Percentiles rank a stretch among this genome's conserved stretches.
Evolutionary conservation across 2,113 vertebrate species (phyloP).

Genomic region (Sorex araneus): DNA sequence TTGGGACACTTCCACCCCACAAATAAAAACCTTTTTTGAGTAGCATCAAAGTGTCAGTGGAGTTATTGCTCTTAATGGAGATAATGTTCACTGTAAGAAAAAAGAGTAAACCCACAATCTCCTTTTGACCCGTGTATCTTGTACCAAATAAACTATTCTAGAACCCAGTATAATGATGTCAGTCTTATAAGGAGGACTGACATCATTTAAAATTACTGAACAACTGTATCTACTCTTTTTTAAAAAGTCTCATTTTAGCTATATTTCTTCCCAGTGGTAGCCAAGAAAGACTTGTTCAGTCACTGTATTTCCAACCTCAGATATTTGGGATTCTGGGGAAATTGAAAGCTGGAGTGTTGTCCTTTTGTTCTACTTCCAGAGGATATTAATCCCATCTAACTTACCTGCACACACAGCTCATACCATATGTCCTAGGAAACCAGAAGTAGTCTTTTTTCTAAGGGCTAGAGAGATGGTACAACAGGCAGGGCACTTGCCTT

Average conservation of each 20-base stretch:
- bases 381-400: background rate
- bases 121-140: background rate
- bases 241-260: background rate
- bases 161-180: background rate
- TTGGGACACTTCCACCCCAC: background rate
- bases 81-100: constrained; percentile 3
- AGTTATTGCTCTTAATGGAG: background rate
- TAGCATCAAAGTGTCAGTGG: background rate
- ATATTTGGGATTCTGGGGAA: background rate
- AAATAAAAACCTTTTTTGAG: background rate
- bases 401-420: background rate
- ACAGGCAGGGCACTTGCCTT: too few species aligned
- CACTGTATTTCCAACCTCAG: background rate
- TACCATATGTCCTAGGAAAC: background rate
- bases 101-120: background rate
- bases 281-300: background rate
- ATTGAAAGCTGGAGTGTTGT: background rate
- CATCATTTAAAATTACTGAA: background rate
- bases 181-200: background rate
- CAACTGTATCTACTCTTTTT: background rate
- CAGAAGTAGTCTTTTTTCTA: background rate
- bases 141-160: background rate
- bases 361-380: background rate
- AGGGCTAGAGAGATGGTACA: too few species aligned
- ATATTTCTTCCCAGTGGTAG: background rate